Evolutionary conservation across 1,140 invertebrate species (phyloP).

Genomic region (Bombus affinis): DNA sequence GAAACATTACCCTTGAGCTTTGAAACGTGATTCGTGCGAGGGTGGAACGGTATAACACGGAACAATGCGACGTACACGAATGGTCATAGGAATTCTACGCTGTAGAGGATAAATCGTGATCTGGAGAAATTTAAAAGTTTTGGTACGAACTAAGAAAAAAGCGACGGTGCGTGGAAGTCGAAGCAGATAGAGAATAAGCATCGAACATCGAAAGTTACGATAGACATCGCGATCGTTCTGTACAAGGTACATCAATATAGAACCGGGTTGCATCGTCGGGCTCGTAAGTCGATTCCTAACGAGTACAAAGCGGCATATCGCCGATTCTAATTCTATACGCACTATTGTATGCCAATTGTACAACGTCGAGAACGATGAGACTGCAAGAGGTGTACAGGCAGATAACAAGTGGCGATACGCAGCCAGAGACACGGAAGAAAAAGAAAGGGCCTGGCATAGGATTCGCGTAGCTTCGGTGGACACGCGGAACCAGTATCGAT

Average conservation of each 20-base stretch:
- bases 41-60: too few relatives aligned
- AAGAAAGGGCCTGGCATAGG: not conserved
- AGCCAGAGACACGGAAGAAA: conserved; percentile 27
- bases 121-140: not conserved
- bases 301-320: conserved; percentile 53
- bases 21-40: too few relatives aligned
- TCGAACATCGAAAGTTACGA: not conserved
- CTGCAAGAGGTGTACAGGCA: conserved; percentile 26
- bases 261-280: not conserved
- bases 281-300: conserved; percentile 57
- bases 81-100: too few relatives aligned
- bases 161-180: not conserved
- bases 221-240: not conserved
- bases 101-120: not conserved
- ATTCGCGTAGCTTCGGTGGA: conserved; percentile 23
- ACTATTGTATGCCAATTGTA: conserved; percentile 56
- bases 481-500: conserved; percentile 38
- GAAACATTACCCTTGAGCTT: not conserved
- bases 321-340: conserved; percentile 55
- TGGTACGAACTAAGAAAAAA: not conserved
- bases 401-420: conserved; percentile 44
- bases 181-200: not conserved
- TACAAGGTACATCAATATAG: conserved; percentile 24
- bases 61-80: too few relatives aligned
- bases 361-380: conserved; percentile 42